Percentiles rank a stretch among this genome's conserved stretches.
phyloP scores from a whole-genome alignment of 2,113 vertebrate species.

The Grammomys surdaster region DNA sequence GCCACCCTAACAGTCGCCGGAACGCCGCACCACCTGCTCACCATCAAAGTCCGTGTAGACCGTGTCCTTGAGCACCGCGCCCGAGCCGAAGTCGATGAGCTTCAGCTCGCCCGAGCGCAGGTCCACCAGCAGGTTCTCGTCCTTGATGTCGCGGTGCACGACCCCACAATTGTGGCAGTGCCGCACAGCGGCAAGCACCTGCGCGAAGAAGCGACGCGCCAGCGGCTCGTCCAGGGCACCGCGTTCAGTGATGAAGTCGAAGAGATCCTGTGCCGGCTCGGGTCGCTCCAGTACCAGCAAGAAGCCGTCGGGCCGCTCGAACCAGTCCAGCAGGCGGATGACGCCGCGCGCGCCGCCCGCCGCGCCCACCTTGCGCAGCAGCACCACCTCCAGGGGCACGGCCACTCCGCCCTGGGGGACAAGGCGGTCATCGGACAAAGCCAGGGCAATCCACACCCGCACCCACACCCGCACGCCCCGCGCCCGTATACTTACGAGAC shows the following conservation, averaged over 20 bases:
- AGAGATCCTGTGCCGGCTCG: constrained; percentile 96
- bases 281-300: constrained; percentile 96
- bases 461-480: not conserved
- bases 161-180: constrained; percentile 97
- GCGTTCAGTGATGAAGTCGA: constrained; percentile 99
- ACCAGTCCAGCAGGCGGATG: constrained; percentile 97
- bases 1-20: not conserved
- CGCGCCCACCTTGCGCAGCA: constrained; percentile 96
- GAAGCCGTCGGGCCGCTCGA: constrained; percentile 97
- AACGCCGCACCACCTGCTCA: constrained; percentile 81
- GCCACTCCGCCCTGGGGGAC: constrained; percentile 90
- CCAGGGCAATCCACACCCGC: not conserved
- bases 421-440: not conserved
- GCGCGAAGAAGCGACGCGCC: constrained; percentile 95
- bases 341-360: constrained; percentile 93
- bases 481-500: constrained; percentile 89
- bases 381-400: constrained; percentile 96
- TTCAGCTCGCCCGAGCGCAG: constrained; percentile 95
- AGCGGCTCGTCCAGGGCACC: constrained; percentile 96
- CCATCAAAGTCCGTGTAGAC: constrained; percentile 99
- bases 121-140: constrained; percentile 98
- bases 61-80: constrained; percentile 97
- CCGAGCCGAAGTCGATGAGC: constrained; percentile 98
- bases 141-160: constrained; percentile 98
- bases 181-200: constrained; percentile 96